Evolutionary conservation across 2,797 vertebrate genomes (phyloP).

Genomic region (Tadarida brasiliensis): DNA sequence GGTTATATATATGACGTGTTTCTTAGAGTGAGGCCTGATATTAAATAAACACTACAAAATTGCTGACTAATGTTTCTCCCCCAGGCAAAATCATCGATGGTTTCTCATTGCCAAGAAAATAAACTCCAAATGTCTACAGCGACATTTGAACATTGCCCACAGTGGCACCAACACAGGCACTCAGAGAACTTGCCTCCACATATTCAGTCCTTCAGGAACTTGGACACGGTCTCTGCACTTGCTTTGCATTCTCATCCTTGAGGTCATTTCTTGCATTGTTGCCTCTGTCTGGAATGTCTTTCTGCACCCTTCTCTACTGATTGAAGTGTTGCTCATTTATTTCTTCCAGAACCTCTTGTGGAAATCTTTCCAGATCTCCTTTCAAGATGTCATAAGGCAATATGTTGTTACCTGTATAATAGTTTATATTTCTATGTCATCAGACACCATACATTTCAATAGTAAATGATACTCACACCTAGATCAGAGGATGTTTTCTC

Average conservation of each 20-base stretch:
- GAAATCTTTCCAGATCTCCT: neutral
- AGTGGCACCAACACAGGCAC: neutral
- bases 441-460: neutral
- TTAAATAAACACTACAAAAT: constrained; percentile 4
- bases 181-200: neutral
- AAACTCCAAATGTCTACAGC: neutral
- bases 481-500: neutral
- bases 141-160: neutral
- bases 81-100: neutral
- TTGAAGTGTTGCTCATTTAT: neutral
- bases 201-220: neutral
- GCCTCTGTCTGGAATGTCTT: neutral
- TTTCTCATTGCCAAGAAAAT: neutral
- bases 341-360: neutral
- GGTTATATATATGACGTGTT: neutral
- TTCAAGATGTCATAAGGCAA: neutral
- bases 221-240: neutral
- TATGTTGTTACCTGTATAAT: neutral
- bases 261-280: neutral
- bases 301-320: neutral
- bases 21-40: neutral
- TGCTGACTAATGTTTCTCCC: neutral
- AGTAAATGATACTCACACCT: neutral
- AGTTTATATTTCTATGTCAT: neutral
- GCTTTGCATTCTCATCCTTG: neutral